Evolutionary conservation across 2,888 invertebrate species (phyloP).

Genomic region (Prenolepis imparis): DNA sequence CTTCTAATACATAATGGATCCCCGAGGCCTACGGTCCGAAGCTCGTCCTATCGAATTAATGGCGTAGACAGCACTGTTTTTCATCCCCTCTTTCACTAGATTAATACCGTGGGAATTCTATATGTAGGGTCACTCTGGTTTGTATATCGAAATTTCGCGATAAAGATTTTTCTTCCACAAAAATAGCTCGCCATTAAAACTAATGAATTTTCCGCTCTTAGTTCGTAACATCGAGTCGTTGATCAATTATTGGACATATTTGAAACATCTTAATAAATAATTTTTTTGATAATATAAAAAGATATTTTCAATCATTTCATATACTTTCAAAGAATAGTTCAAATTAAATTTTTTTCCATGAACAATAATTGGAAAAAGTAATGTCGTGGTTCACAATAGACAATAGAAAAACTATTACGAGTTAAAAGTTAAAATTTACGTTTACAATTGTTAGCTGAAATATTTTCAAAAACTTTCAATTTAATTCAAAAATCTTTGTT

Average conservation of each 20-base stretch:
- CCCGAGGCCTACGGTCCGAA: constrained; percentile 67
- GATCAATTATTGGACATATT: background rate
- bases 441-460: background rate
- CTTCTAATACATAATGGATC: constrained; percentile 78
- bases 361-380: background rate
- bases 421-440: background rate
- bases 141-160: background rate
- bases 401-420: background rate
- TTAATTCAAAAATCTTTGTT: background rate
- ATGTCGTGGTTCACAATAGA: background rate
- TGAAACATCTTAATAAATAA: background rate
- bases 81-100: constrained; percentile 55
- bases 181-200: background rate
- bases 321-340: background rate
- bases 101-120: constrained; percentile 68
- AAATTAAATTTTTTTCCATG: background rate
- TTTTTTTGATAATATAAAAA: background rate
- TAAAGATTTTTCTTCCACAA: background rate
- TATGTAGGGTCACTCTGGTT: constrained; percentile 32
- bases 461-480: background rate
- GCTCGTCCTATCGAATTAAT: constrained; percentile 78
- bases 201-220: background rate
- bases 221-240: background rate
- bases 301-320: background rate
- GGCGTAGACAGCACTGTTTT: constrained; percentile 72